phyloP scores from a whole-genome alignment of 2,888 invertebrate genomes.

The Cheiracanthium punctorium region DNA sequence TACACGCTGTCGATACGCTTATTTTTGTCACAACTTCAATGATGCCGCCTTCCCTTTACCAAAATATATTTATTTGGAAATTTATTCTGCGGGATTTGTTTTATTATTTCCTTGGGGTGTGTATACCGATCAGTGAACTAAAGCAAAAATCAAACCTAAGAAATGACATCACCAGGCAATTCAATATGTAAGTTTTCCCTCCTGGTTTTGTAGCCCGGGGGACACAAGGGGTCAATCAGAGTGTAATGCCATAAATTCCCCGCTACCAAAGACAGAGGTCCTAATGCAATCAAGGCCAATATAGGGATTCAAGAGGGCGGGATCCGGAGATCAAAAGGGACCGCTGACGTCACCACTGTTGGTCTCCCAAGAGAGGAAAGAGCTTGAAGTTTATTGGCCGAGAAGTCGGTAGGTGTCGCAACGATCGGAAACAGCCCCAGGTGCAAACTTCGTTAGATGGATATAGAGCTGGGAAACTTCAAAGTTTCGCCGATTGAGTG shows the following conservation, averaged over 20 bases:
- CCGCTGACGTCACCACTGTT: slow-evolving; percentile 40
- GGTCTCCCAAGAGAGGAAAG: slow-evolving; percentile 28
- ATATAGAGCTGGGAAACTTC: slow-evolving; percentile 60
- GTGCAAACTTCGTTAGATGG: slow-evolving; percentile 67
- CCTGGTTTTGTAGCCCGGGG: slow-evolving; percentile 18
- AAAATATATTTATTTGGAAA: too few species aligned
- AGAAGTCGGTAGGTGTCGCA: slow-evolving; percentile 65
- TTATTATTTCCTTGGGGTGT: not conserved
- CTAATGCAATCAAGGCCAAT: slow-evolving; percentile 62
- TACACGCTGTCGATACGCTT: too few species aligned
- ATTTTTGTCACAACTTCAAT: too few species aligned
- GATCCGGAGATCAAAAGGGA: slow-evolving; percentile 41
- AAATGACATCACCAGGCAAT: slow-evolving; percentile 19
- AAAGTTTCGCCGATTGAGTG: slow-evolving; percentile 62
- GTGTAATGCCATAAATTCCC: slow-evolving; percentile 54
- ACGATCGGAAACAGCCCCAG: slow-evolving; percentile 69
- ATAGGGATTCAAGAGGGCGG: slow-evolving; percentile 40
- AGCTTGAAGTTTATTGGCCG: slow-evolving; percentile 57
- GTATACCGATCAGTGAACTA: not conserved
- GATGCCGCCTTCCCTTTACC: too few species aligned
- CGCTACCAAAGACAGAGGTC: slow-evolving; percentile 7
- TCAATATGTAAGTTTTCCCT: slow-evolving; percentile 45
- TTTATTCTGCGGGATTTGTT: not conserved
- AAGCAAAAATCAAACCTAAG: not conserved
- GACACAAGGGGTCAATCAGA: slow-evolving; percentile 52